Percentiles rank a stretch among this genome's conserved stretches.
Evolutionary conservation across 2,888 invertebrate genomes (phyloP).

Genomic region (Diarsia mendica): DNA sequence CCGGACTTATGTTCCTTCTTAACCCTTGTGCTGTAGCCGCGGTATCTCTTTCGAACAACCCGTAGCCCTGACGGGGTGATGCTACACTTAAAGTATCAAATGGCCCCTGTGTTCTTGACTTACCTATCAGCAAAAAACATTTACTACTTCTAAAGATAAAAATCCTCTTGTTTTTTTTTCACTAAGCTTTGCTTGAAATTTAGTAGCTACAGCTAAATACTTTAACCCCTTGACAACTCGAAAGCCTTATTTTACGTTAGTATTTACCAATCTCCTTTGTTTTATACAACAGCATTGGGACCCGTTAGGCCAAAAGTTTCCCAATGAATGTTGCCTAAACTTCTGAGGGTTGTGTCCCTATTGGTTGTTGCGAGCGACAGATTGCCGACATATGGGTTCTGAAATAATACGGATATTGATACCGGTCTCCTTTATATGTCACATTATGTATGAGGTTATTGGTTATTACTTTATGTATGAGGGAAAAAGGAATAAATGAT

Average conservation of each 20-base stretch:
- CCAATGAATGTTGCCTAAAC: slow-evolving; percentile 46
- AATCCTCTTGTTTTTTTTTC: neutral
- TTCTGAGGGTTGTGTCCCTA: slow-evolving; percentile 26
- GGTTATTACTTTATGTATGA: too few relatives aligned
- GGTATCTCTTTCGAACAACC: too few relatives aligned
- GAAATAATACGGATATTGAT: slow-evolving; percentile 51
- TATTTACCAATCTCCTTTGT: slow-evolving; percentile 4
- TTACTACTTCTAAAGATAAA: neutral
- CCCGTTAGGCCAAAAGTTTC: slow-evolving; percentile 42
- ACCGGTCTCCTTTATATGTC: slow-evolving; percentile 15
- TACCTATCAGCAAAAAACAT: neutral
- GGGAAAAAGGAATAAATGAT: too few relatives aligned
- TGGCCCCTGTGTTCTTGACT: too few relatives aligned
- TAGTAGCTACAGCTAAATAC: neutral
- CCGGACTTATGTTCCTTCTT: too few relatives aligned
- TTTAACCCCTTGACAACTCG: neutral
- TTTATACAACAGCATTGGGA: slow-evolving; percentile 26
- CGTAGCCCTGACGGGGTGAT: too few relatives aligned
- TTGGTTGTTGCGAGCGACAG: slow-evolving; percentile 39
- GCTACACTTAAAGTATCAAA: too few relatives aligned
- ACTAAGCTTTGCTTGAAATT: neutral
- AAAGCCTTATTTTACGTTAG: slow-evolving; percentile 20
- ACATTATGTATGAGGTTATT: neutral
- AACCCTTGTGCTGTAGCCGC: too few relatives aligned
- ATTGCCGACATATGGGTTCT: slow-evolving; percentile 46